Evolutionary conservation across 2,113 vertebrate species (phyloP).

Genomic region (Talpa occidentalis): DNA sequence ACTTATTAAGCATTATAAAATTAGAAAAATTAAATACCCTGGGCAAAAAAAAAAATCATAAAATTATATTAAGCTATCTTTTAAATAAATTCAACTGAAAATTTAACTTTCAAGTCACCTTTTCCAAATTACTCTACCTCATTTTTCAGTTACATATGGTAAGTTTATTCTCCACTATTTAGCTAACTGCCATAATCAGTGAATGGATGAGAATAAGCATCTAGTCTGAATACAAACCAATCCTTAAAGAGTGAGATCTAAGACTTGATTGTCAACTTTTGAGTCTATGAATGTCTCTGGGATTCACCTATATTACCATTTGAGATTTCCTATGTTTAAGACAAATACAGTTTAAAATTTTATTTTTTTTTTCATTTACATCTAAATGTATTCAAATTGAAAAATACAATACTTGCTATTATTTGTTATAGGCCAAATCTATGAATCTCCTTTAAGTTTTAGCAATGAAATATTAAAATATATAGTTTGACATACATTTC

Average conservation of each 20-base stretch:
- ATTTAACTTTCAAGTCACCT: background rate
- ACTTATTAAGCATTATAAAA: background rate
- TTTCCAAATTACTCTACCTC: background rate
- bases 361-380: background rate
- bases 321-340: background rate
- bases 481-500: conserved; percentile 43
- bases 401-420: background rate
- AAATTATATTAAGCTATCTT: background rate
- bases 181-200: background rate
- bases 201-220: background rate
- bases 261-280: background rate
- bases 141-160: background rate
- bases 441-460: conserved; percentile 16
- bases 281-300: background rate
- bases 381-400: background rate
- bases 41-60: background rate
- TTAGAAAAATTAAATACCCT: background rate
- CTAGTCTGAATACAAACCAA: background rate
- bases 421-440: background rate
- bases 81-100: background rate
- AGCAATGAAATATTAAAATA: conserved; percentile 56
- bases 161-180: background rate
- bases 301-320: background rate
- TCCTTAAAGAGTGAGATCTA: background rate
- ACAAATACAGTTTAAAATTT: background rate